phyloP scores from a whole-genome alignment of 2,113 vertebrate species.

The Butorides virescens region DNA sequence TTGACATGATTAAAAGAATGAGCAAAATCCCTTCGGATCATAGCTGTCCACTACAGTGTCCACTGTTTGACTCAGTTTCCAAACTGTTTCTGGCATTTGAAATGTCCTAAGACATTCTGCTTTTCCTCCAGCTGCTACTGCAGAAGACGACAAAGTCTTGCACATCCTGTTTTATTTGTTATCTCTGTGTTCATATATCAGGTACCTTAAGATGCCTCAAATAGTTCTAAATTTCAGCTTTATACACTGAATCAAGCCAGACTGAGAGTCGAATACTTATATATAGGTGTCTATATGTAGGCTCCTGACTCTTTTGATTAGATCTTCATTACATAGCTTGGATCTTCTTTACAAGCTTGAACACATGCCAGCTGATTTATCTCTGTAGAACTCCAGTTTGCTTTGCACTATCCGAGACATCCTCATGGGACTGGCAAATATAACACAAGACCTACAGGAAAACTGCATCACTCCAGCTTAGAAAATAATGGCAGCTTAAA shows the following conservation, averaged over 20 bases:
- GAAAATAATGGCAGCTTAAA: neutral
- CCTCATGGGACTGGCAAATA: neutral
- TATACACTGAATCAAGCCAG: neutral
- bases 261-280: neutral
- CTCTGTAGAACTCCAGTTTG: neutral
- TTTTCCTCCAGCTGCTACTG: neutral
- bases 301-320: neutral
- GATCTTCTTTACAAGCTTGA: neutral
- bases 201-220: neutral
- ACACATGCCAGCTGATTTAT: neutral
- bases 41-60: neutral
- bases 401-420: rapidly evolving
- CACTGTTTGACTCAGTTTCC: neutral
- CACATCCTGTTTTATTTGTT: neutral
- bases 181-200: neutral
- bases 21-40: neutral
- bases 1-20: neutral
- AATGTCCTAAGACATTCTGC: neutral
- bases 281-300: neutral
- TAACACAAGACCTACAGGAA: neutral
- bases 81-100: neutral
- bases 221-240: neutral
- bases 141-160: neutral
- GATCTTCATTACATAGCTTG: neutral
- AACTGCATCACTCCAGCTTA: neutral